Percentiles rank a stretch among this genome's conserved stretches.
These are phyloP conservation scores for Indri indri DNA, from an alignment of 2,113 vertebrate species.

Conservation along the genomic window DNA sequence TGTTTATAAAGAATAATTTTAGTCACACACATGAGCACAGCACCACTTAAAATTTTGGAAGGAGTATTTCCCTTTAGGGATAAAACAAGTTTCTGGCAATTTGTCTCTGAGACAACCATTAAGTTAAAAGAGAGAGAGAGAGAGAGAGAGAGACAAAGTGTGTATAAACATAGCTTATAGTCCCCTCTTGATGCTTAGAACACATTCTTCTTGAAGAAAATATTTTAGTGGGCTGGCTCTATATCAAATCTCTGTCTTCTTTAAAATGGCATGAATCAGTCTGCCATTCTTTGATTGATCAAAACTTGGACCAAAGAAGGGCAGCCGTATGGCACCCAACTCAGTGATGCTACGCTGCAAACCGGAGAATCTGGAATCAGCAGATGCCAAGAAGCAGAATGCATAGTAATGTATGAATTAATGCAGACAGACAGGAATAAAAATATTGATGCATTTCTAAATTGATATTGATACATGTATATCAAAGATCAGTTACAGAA, in stretches of 20 bases:
- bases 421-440: slow-evolving; percentile 54
- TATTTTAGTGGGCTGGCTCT: slow-evolving; percentile 43
- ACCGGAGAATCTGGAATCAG: slow-evolving; percentile 45
- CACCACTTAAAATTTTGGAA: slow-evolving; percentile 47
- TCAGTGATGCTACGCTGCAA: background rate
- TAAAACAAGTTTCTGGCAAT: slow-evolving; percentile 33
- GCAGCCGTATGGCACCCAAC: slow-evolving; percentile 42
- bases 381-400: background rate
- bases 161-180: background rate
- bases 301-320: slow-evolving; percentile 64
- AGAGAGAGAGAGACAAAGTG: no score
- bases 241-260: slow-evolving; percentile 52
- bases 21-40: background rate
- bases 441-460: slow-evolving; percentile 63
- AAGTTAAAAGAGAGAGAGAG: background rate
- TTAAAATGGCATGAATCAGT: slow-evolving; percentile 48
- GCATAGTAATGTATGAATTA: slow-evolving; percentile 48
- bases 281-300: slow-evolving; percentile 63
- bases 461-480: background rate
- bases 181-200: background rate
- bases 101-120: slow-evolving; percentile 51
- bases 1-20: slow-evolving; percentile 45
- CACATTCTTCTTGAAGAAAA: slow-evolving; percentile 48
- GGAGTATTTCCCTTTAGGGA: slow-evolving; percentile 21
- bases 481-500: background rate